A percentile compares a stretch with the other conserved stretches of the same genome.
phyloP scores from a whole-genome alignment of 2,113 vertebrate genomes.

The Labeo catla region DNA sequence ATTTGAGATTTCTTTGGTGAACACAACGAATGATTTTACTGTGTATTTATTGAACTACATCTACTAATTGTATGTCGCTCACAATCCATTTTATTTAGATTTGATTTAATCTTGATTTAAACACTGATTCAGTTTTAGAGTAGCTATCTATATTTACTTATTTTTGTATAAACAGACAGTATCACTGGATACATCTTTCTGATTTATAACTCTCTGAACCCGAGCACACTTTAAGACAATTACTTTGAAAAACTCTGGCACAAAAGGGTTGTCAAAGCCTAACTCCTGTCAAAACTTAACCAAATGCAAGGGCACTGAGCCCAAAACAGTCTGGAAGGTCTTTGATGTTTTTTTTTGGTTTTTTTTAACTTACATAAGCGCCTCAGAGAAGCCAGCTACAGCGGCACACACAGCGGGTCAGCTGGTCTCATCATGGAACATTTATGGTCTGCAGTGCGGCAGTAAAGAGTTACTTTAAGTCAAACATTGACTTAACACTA shows the following conservation, averaged over 20 bases:
- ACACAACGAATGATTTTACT: neutral
- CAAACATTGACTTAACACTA: conserved; percentile 30
- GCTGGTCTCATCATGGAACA: neutral
- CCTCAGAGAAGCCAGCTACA: neutral
- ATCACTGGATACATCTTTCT: neutral
- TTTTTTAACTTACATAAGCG: neutral
- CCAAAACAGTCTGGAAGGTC: neutral
- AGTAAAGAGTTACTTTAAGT: conserved; percentile 34
- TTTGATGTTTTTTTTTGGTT: conserved; percentile 13
- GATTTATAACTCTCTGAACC: neutral
- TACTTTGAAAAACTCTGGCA: neutral
- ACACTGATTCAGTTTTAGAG: neutral
- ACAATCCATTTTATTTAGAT: neutral
- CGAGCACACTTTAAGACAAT: neutral
- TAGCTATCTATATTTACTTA: neutral
- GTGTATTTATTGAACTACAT: conserved; percentile 18
- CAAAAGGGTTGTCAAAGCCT: neutral
- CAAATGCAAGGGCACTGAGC: neutral
- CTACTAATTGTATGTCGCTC: neutral
- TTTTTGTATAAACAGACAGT: neutral
- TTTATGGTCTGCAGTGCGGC: conserved; percentile 26
- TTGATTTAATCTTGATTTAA: neutral
- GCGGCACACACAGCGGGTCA: conserved; percentile 14
- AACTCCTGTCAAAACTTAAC: neutral
- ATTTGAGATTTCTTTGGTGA: neutral